Conservation (phyloP, 2,113 vertebrate genomes). For the Colaptes auratus region DNA sequence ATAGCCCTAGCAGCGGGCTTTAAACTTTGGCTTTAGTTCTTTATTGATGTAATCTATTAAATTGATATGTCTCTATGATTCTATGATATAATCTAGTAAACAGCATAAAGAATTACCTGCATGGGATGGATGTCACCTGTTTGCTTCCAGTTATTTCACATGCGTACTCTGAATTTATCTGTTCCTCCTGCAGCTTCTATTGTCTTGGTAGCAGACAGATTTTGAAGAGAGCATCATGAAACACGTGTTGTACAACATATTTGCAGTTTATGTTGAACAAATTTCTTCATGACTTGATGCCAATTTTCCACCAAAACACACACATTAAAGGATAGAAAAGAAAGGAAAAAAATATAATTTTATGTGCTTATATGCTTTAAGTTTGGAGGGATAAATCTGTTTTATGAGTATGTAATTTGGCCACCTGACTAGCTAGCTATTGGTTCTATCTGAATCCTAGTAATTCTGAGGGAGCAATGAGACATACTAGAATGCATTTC, state of each 20-base stretch:
- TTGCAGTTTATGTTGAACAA: neutral
- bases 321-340: neutral
- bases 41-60: neutral
- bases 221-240: neutral
- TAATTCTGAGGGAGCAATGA: neutral
- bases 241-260: neutral
- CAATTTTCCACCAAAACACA: neutral
- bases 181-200: neutral
- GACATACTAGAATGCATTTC: constrained; percentile 3
- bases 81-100: neutral
- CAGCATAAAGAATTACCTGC: neutral
- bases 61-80: neutral
- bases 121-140: neutral
- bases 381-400: neutral
- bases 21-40: neutral
- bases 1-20: neutral
- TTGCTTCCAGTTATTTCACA: neutral
- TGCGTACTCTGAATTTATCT: neutral
- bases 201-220: neutral
- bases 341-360: neutral
- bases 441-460: neutral
- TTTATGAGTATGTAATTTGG: neutral
- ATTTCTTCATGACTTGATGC: neutral
- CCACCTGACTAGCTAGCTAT: neutral
- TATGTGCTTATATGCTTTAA: neutral